Evolutionary conservation across 1,140 invertebrate species (phyloP).

Genomic region (Globodera rostochiensis): DNA sequence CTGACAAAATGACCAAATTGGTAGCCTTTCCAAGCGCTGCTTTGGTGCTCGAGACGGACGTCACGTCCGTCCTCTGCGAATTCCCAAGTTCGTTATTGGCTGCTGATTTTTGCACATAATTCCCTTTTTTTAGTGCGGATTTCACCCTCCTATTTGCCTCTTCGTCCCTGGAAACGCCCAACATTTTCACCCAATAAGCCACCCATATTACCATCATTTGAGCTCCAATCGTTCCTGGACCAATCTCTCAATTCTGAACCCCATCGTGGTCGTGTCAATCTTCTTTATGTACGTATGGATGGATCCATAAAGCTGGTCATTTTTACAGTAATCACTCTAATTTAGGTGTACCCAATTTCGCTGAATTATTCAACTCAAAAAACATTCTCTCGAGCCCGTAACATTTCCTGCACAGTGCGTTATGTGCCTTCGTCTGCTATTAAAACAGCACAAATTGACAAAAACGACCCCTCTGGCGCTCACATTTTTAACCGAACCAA

Average conservation of each 20-base stretch:
- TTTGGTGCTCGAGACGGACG: conserved; percentile 38
- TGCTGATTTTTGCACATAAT: conserved; percentile 5
- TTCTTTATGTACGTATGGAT: conserved; percentile 33
- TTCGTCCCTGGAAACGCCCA: conserved; percentile 38
- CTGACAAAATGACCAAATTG: conserved; percentile 53
- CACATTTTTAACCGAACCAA: conserved; percentile 43
- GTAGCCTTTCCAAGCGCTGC: conserved; percentile 35
- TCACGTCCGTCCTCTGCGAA: conserved; percentile 32
- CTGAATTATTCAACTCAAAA: conserved; percentile 47
- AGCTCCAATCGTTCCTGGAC: conserved; percentile 48
- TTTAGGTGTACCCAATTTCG: conserved; percentile 42
- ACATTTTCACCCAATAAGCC: conserved; percentile 19
- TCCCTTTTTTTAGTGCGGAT: conserved; percentile 35
- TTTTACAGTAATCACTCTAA: background rate
- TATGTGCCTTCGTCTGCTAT: background rate
- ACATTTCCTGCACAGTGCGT: conserved; percentile 44
- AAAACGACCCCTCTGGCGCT: background rate
- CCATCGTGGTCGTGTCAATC: conserved; percentile 34
- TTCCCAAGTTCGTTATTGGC: conserved; percentile 35
- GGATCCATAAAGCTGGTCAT: background rate
- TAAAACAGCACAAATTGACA: background rate
- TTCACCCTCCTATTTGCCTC: conserved; percentile 40
- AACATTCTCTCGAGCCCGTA: conserved; percentile 45
- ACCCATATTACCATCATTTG: conserved; percentile 37
- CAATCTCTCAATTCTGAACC: conserved; percentile 32